These are phyloP conservation scores for Poeciliopsis retropinna DNA, from an alignment of 2,113 vertebrate genomes.

Conservation along the genomic window DNA sequence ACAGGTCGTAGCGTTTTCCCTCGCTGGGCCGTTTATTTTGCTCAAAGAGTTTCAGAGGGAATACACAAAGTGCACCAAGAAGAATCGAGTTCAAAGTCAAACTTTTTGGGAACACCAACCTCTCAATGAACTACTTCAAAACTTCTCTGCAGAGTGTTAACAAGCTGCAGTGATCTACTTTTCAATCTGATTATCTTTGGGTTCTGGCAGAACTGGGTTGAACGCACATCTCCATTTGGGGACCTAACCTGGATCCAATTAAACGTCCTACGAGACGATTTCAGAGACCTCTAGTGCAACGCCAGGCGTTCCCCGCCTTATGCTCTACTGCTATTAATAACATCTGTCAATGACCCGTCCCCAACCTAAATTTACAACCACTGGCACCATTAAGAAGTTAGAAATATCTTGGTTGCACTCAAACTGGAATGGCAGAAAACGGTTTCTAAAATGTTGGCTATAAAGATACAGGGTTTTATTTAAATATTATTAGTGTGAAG, in stretches of 20 bases:
- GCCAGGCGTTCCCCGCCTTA: conserved; percentile 65
- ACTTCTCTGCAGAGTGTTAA: conserved; percentile 49
- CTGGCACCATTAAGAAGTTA: conserved; percentile 44
- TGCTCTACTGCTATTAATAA: conserved; percentile 78
- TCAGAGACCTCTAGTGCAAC: conserved; percentile 66
- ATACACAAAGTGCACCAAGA: conserved; percentile 83
- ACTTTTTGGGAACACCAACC: not conserved
- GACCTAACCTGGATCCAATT: conserved; percentile 84
- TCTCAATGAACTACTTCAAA: conserved; percentile 23
- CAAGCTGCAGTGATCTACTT: conserved; percentile 76
- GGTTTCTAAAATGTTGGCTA: not conserved
- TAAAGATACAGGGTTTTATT: not conserved
- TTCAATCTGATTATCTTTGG: conserved; percentile 69
- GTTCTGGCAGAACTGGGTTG: conserved; percentile 80
- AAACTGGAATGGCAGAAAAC: not conserved
- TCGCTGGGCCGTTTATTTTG: conserved; percentile 68
- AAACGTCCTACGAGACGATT: conserved; percentile 72
- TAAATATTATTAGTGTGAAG: too few species aligned
- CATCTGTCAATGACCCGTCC: conserved; percentile 70
- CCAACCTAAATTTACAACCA: conserved; percentile 59
- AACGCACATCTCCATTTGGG: conserved; percentile 76
- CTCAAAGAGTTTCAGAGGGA: conserved; percentile 75
- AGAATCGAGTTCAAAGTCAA: conserved; percentile 57
- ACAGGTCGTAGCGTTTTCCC: conserved; percentile 89
- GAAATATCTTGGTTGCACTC: conserved; percentile 8